phyloP scores from a whole-genome alignment of 1,140 invertebrate genomes.

The Hyphantria cunea region DNA sequence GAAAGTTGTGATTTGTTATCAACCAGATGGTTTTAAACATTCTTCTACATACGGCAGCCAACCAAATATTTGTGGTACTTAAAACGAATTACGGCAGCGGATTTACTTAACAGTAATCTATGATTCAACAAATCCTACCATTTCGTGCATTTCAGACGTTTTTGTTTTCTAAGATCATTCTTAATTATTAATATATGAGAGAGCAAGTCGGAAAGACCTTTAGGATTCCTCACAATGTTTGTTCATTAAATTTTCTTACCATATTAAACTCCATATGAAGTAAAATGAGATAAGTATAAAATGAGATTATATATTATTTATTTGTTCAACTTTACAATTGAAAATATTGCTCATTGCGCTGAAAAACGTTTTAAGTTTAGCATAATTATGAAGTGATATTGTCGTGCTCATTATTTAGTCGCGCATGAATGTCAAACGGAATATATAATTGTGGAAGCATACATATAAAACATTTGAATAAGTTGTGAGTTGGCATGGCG shows the following conservation, averaged over 20 bases:
- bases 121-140: not conserved
- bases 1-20: conserved; percentile 37
- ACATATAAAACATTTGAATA: conserved; percentile 26
- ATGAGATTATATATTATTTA: no score
- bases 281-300: no score
- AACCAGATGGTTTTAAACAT: conserved; percentile 29
- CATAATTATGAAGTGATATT: conserved; percentile 1
- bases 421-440: conserved; percentile 6
- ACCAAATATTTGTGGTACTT: conserved; percentile 11
- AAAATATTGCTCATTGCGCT: no score
- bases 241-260: no score
- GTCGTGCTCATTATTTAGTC: conserved; percentile 2
- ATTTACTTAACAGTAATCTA: not conserved
- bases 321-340: no score
- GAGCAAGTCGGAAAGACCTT: no score
- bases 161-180: no score
- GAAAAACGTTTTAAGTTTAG: no score
- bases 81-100: not conserved
- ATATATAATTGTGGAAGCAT: conserved; percentile 11
- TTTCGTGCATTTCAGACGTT: no score
- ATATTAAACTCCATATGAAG: no score
- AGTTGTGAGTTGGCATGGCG: conserved; percentile 25
- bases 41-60: conserved; percentile 14
- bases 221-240: no score
- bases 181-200: no score